Percentiles rank a stretch among this genome's conserved stretches.
phyloP scores from a whole-genome alignment of 2,888 invertebrate species.

The Drosophila macrospina region DNA sequence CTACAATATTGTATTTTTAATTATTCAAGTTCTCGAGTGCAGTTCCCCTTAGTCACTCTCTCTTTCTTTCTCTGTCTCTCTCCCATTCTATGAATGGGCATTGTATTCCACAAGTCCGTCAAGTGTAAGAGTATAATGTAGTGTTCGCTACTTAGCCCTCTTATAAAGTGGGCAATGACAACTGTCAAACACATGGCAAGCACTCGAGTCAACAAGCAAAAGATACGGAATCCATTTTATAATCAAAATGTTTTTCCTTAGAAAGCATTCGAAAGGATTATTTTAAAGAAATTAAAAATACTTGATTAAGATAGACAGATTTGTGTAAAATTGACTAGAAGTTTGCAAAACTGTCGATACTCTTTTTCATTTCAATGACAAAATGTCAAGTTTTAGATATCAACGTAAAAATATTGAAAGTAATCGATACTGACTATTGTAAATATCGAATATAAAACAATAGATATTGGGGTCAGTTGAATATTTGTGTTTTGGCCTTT shows the following conservation, averaged over 20 bases:
- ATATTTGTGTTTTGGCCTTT: too few relatives aligned
- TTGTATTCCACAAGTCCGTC: constrained; percentile 47
- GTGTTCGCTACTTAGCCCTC: constrained; percentile 37
- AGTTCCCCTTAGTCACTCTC: constrained; percentile 11
- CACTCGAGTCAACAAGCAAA: constrained; percentile 23
- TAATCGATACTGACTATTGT: too few relatives aligned
- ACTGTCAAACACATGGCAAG: constrained; percentile 59
- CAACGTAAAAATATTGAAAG: too few relatives aligned
- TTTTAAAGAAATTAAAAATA: too few relatives aligned
- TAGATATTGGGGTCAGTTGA: too few relatives aligned
- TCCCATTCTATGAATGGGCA: constrained; percentile 24
- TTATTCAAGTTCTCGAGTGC: constrained; percentile 69
- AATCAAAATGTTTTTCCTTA: constrained; percentile 16
- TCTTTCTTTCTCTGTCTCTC: too few relatives aligned
- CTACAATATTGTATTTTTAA: constrained; percentile 72
- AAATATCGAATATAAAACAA: too few relatives aligned
- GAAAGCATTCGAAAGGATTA: not conserved
- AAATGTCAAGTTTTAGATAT: too few relatives aligned
- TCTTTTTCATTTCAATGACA: too few relatives aligned
- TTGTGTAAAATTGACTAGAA: too few relatives aligned
- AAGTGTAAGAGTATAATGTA: constrained; percentile 57
- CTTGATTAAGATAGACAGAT: too few relatives aligned
- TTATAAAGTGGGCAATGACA: constrained; percentile 56
- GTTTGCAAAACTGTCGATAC: too few relatives aligned
- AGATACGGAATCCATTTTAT: constrained; percentile 18